Base-by-base conservation (phyloP, 2,888 invertebrate genomes). In the Spisula solida region DNA sequence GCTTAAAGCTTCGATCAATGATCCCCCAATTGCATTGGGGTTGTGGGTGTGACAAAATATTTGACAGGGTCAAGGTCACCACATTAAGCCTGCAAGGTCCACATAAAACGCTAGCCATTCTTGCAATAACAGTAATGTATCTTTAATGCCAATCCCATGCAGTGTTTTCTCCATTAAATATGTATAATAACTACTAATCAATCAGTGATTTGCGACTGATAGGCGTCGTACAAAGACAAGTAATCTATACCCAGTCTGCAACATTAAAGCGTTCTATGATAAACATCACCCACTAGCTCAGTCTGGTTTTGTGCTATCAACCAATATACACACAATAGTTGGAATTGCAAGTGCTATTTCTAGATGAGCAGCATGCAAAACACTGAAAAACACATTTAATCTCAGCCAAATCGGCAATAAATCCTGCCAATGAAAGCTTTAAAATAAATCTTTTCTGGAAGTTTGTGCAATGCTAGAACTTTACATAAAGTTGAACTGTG, bases 341-440 rank as follows among this genome's bases (percentile, higher is more conserved):
- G 25, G 60, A 56, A 25, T n/a, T 25, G n/a, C 60, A 66, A 51
- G 51, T 12, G 16, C 51, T 16, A 16, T 51, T 51, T 51, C 51
- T 25, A 66, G 60, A 66, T 66, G 60, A 66, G n/a, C 60, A 66
- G 60, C 60, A 66, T 66, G 60, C 60, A 66, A 41, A n/a, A 66
- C n/a, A 66, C 25, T 25, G 25, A 25, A 25, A 66, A n/a, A 66
- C 25, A n/a, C 60, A 25, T 66, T 66, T 66, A 66, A 66, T 66
- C 60, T 25, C 25, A 2, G 25, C 25, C 20, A 25, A 66, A 66
- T 25, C 41, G 41, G 41, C 41, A 41, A 41, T 41, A 41, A 41
- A 41, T 41, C 41, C 41, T 41, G 25, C 25, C 25, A 66, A 66
- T 66, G 6, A 25, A 66, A 66, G 10, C 25, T 66, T 25, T 25